These are phyloP conservation scores for Nomada lathburiana DNA, from an alignment of 2,888 invertebrate genomes.

Conservation along the genomic window DNA sequence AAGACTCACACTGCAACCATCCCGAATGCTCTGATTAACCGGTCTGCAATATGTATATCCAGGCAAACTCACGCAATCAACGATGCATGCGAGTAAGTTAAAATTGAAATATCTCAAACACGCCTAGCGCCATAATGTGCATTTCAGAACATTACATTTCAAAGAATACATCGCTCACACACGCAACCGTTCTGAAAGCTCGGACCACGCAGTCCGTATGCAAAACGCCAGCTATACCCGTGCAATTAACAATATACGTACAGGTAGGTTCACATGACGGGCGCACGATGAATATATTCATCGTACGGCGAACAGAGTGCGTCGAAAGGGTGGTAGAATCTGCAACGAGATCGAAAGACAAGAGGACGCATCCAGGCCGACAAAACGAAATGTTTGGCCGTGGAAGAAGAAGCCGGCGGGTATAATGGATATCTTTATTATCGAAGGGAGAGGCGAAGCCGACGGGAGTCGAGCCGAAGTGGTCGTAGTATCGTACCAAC, in stretches of 20 bases:
- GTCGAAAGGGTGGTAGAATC: slow-evolving; percentile 52
- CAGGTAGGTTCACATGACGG: slow-evolving; percentile 4
- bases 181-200: background rate
- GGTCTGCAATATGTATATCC: no score
- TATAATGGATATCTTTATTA: slow-evolving; percentile 79
- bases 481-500: slow-evolving; percentile 48
- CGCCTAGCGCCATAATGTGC: no score
- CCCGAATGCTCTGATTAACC: no score
- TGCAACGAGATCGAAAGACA: slow-evolving; percentile 38
- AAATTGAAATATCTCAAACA: no score
- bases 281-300: slow-evolving; percentile 46
- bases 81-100: no score
- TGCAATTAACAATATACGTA: slow-evolving; percentile 29
- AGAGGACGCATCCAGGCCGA: slow-evolving; percentile 38
- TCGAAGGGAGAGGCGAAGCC: slow-evolving; percentile 58
- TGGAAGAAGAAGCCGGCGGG: slow-evolving; percentile 58
- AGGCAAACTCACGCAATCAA: no score
- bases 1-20: no score
- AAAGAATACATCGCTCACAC: no score
- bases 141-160: no score
- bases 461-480: slow-evolving; percentile 60
- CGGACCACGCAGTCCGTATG: background rate
- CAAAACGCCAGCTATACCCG: background rate
- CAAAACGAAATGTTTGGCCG: slow-evolving; percentile 64
- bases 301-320: slow-evolving; percentile 34